These are phyloP conservation scores for Blera fallax DNA, from an alignment of 2,888 invertebrate species.

Conservation along the genomic window DNA sequence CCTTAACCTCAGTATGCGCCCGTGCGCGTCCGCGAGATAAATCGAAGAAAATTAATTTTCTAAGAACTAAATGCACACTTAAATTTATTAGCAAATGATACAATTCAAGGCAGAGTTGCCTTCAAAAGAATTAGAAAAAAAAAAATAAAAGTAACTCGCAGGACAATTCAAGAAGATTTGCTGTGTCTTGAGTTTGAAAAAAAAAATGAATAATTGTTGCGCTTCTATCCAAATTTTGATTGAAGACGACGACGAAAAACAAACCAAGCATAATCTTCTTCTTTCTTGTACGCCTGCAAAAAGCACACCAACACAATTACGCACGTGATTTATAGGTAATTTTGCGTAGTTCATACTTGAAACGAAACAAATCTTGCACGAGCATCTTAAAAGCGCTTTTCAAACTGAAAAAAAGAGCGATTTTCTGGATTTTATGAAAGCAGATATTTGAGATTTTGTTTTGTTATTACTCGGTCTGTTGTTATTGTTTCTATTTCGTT, in stretches of 20 bases:
- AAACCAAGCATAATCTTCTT: slow-evolving; percentile 25
- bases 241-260: not conserved
- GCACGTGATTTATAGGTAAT: not conserved
- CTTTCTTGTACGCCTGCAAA: slow-evolving; percentile 15
- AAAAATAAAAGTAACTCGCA: not conserved
- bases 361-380: not conserved
- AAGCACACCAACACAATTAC: no score
- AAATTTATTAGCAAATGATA: slow-evolving; percentile 55
- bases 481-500: slow-evolving; percentile 2
- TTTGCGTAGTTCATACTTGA: not conserved
- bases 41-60: not conserved
- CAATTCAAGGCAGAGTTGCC: slow-evolving; percentile 16
- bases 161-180: slow-evolving; percentile 8
- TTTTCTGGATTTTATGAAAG: not conserved
- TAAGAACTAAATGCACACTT: slow-evolving; percentile 41
- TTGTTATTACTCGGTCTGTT: not conserved
- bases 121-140: slow-evolving; percentile 1
- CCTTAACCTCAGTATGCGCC: not conserved
- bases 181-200: not conserved
- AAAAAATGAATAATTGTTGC: not conserved
- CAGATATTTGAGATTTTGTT: not conserved
- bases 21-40: not conserved
- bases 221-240: slow-evolving; percentile 25
- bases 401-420: slow-evolving; percentile 3
- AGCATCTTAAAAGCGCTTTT: not conserved